These are phyloP conservation scores for Cyclura pinguis DNA, from an alignment of 2,797 vertebrate species.

Conservation along the genomic window DNA sequence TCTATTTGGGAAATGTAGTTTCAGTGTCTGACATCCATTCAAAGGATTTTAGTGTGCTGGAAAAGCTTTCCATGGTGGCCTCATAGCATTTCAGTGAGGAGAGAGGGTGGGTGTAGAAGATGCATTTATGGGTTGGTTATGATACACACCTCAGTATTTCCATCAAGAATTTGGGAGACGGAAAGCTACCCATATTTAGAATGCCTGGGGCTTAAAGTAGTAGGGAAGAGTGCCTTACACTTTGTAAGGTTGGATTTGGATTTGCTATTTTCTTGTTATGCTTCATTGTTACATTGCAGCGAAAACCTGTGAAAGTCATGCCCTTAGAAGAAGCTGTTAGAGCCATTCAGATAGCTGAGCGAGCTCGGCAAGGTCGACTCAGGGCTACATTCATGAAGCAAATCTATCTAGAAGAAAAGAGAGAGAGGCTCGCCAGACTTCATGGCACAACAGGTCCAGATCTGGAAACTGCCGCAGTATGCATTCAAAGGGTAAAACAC, in stretches of 20 bases:
- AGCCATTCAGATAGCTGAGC: constrained; percentile 83
- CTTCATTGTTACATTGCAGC: constrained; percentile 54
- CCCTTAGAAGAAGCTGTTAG: constrained; percentile 78
- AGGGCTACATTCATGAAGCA: constrained; percentile 83
- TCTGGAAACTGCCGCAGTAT: constrained; percentile 71
- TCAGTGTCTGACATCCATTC: neutral
- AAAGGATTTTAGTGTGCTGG: neutral
- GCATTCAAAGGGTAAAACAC: constrained; percentile 84
- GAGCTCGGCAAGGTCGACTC: constrained; percentile 85
- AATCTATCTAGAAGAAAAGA: constrained; percentile 79
- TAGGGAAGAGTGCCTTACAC: neutral
- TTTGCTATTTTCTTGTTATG: neutral
- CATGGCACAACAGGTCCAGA: neutral
- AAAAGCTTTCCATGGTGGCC: neutral
- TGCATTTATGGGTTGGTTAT: neutral
- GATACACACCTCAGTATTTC: neutral
- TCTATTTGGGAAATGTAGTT: neutral
- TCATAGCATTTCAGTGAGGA: neutral
- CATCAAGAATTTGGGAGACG: neutral
- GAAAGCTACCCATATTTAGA: neutral
- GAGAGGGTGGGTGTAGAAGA: neutral
- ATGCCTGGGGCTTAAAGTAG: neutral
- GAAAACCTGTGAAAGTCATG: constrained; percentile 59
- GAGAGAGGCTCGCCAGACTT: constrained; percentile 54
- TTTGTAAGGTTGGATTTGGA: neutral